phyloP scores from a whole-genome alignment of 37 sponge, comb jelly and placozoan species.

The Amphimedon queenslandica region DNA sequence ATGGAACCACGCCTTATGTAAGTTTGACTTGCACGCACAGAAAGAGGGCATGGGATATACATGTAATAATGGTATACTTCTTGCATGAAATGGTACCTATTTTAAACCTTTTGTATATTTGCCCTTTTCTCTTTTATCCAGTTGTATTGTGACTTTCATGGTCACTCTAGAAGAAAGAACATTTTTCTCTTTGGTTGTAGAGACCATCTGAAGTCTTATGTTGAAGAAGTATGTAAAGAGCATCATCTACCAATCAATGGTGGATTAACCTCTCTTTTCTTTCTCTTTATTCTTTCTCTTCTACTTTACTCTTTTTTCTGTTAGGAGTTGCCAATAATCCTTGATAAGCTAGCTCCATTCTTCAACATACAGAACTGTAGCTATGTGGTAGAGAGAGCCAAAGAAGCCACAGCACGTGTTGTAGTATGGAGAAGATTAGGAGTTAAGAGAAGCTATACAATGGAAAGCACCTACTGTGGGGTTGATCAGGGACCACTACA shows the following conservation, averaged over 20 bases:
- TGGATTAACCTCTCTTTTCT: slow-evolving; percentile 2
- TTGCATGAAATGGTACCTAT: no score
- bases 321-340: slow-evolving; percentile 53
- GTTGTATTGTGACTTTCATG: slow-evolving; percentile 79
- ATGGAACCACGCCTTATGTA: slow-evolving; percentile 30
- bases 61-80: no score
- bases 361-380: slow-evolving; percentile 62
- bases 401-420: slow-evolving; percentile 81
- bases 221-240: neutral
- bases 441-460: slow-evolving; percentile 72
- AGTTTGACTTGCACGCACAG: no score
- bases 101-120: neutral
- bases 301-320: neutral
- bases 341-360: slow-evolving; percentile 53
- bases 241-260: neutral
- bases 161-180: slow-evolving; percentile 74
- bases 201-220: slow-evolving; percentile 4
- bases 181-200: slow-evolving; percentile 69
- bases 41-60: no score
- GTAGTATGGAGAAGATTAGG: slow-evolving; percentile 72
- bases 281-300: slow-evolving; percentile 6
- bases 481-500: slow-evolving; percentile 67
- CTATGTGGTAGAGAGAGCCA: slow-evolving; percentile 75
- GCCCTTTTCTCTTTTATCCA: slow-evolving; percentile 3
- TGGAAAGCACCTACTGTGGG: slow-evolving; percentile 89